Evolutionary conservation across 92 coral and sea anemone genomes (phyloP).

Genomic region (Phenganax subtilis): DNA sequence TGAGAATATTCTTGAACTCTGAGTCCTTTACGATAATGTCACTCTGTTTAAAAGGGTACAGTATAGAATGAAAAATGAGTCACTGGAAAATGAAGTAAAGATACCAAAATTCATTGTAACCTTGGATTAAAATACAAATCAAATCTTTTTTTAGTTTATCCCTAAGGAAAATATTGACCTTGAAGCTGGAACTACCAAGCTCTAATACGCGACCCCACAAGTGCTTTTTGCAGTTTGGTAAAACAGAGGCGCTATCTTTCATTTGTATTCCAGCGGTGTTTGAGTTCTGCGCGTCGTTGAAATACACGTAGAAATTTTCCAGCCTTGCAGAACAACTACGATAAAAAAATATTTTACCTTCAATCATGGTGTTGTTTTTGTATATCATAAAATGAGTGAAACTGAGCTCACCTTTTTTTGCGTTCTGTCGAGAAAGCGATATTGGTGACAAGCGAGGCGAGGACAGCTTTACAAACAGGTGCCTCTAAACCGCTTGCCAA

Average conservation of each 20-base stretch:
- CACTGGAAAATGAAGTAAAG: no score
- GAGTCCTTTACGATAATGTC: not conserved
- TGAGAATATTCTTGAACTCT: not conserved
- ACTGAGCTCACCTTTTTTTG: conserved; percentile 12
- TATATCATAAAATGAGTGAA: not conserved
- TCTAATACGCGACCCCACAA: conserved; percentile 94
- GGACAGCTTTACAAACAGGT: conserved; percentile 74
- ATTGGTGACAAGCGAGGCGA: conserved; percentile 57
- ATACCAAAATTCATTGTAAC: no score
- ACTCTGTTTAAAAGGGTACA: conserved; percentile 9
- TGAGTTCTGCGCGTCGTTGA: conserved; percentile 51
- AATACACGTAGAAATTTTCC: conserved; percentile 73
- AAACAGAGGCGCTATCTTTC: conserved; percentile 62
- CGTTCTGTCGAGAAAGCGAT: conserved; percentile 53
- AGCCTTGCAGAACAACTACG: conserved; percentile 56
- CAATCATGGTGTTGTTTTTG: not conserved
- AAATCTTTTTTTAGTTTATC: not conserved
- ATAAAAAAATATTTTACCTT: conserved; percentile 7
- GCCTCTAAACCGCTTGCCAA: conserved; percentile 44
- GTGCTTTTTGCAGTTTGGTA: conserved; percentile 67
- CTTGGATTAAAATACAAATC: not conserved
- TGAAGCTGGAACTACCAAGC: conserved; percentile 67
- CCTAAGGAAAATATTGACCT: conserved; percentile 47
- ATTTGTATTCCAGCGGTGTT: conserved; percentile 38
- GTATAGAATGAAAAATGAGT: not conserved